Conservation (phyloP, 1,140 invertebrate species). For the Scaptomyza hsui region DNA sequence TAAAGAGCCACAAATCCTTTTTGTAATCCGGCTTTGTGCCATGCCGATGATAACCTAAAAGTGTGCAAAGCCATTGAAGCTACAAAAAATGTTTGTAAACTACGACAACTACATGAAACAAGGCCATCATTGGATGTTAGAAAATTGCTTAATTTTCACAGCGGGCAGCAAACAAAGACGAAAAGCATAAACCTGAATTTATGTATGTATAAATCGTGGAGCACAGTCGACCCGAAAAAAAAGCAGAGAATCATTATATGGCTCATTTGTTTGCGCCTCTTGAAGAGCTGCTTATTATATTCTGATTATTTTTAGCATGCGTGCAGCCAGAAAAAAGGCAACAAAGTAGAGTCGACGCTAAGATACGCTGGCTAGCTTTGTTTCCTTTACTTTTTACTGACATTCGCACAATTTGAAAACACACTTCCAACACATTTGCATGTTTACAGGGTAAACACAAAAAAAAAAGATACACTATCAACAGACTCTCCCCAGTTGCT, state of each 20-base stretch:
- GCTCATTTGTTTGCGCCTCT: conserved; percentile 75
- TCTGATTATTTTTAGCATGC: conserved; percentile 78
- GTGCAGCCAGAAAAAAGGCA: conserved; percentile 51
- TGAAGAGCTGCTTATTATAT: conserved; percentile 76
- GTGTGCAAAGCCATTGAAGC: conserved; percentile 70
- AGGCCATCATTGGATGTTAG: conserved; percentile 31
- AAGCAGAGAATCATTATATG: conserved; percentile 66
- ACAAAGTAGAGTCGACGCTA: not conserved
- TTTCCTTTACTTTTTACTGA: too few species aligned
- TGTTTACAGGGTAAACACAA: not conserved
- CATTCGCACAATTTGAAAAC: not conserved
- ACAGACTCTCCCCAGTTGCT: conserved; percentile 28
- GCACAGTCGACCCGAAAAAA: conserved; percentile 25
- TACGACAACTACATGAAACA: conserved; percentile 54
- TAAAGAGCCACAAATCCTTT: conserved; percentile 70
- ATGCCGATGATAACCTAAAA: conserved; percentile 74
- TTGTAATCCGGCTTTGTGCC: conserved; percentile 72
- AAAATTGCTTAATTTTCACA: conserved; percentile 57
- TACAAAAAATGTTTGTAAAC: conserved; percentile 62
- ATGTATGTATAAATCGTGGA: conserved; percentile 27
- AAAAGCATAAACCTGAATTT: conserved; percentile 26
- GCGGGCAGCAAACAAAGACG: conserved; percentile 14
- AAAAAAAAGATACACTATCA: conserved; percentile 17
- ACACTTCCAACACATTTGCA: not conserved
- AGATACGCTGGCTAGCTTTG: too few species aligned